Conservation (phyloP, 2,113 vertebrate species). For the Junco hyemalis region DNA sequence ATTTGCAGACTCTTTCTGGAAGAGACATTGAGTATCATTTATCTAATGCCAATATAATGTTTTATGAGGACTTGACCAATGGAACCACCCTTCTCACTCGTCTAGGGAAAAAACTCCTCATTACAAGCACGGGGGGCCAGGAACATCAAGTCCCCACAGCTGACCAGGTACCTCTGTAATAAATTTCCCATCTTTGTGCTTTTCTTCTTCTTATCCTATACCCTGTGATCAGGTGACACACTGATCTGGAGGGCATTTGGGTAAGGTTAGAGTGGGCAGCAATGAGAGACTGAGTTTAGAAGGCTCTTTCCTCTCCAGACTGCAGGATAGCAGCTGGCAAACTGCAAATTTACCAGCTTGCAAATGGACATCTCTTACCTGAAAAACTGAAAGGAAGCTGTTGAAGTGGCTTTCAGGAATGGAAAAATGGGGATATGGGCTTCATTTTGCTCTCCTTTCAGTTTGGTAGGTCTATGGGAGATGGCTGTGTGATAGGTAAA, state of each 20-base stretch:
- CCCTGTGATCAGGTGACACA: rapidly evolving
- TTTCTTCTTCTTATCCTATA: background rate
- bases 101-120: constrained; percentile 79
- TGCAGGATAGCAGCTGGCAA: background rate
- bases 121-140: constrained; percentile 69
- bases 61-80: constrained; percentile 81
- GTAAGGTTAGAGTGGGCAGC: background rate
- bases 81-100: constrained; percentile 79
- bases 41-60: constrained; percentile 65
- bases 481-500: background rate
- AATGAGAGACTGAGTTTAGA: background rate
- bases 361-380: background rate
- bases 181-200: background rate
- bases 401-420: background rate
- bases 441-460: background rate
- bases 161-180: constrained; percentile 19
- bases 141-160: background rate
- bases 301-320: background rate
- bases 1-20: constrained; percentile 82
- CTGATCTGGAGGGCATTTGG: background rate
- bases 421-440: background rate
- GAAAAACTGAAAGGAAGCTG: background rate
- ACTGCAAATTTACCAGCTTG: background rate
- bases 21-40: constrained; percentile 90
- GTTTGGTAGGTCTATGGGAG: background rate